phyloP scores from a whole-genome alignment of 2,797 vertebrate genomes.

The Labeo calbasu region DNA sequence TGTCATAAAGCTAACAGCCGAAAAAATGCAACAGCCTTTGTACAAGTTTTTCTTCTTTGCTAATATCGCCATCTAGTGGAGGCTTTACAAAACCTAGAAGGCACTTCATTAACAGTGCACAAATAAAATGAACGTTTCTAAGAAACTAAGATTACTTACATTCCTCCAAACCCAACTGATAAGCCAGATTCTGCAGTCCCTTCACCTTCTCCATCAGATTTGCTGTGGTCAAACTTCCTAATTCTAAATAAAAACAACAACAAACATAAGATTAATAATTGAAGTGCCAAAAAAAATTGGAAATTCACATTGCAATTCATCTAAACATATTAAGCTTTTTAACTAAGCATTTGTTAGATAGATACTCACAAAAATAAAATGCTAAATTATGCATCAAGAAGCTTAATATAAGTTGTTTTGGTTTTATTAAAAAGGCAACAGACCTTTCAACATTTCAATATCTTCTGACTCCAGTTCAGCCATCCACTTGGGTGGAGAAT shows the following conservation, averaged over 20 bases:
- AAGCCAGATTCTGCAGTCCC: constrained; percentile 96
- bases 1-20: background rate
- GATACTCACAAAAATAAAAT: background rate
- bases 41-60: background rate
- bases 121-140: background rate
- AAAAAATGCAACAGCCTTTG: background rate
- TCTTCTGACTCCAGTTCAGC: constrained; percentile 96
- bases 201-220: constrained; percentile 99
- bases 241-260: constrained; percentile 74
- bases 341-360: background rate
- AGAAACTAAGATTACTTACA: constrained; percentile 83
- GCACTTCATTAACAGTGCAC: background rate
- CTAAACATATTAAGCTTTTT: background rate
- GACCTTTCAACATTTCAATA: constrained; percentile 98
- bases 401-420: background rate
- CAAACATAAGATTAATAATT: background rate
- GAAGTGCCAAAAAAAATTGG: background rate
- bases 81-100: background rate
- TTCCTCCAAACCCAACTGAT: constrained; percentile 96
- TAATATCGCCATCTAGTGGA: constrained; percentile 76
- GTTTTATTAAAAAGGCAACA: background rate
- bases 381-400: background rate
- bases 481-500: constrained; percentile 98
- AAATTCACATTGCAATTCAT: background rate
- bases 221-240: constrained; percentile 96